Conservation (phyloP, 2,113 vertebrate genomes). For the Ivindomyrus marchei region DNA sequence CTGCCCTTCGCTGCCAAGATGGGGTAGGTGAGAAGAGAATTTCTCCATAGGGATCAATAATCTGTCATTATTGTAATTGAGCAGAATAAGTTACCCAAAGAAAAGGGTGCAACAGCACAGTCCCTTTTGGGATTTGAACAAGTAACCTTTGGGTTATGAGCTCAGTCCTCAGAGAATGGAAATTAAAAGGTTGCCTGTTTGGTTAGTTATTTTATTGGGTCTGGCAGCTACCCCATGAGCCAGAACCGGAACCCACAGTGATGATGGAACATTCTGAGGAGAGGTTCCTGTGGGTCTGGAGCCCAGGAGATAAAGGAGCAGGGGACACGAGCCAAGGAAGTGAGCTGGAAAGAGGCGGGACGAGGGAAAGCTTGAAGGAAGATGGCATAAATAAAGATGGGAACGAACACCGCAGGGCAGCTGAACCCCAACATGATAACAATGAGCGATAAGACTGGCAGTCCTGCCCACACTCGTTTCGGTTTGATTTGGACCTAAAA, state of each 20-base stretch:
- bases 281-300: background rate
- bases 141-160: background rate
- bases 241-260: background rate
- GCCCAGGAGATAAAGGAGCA: background rate
- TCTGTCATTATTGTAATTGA: background rate
- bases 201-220: background rate
- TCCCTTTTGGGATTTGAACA: background rate
- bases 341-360: background rate
- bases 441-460: background rate
- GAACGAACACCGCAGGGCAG: background rate
- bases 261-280: background rate
- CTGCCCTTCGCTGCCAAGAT: background rate
- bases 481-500: background rate
- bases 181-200: background rate
- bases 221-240: background rate
- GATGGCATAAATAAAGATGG: background rate
- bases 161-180: background rate
- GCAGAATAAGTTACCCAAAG: background rate
- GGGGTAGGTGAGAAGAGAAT: background rate
- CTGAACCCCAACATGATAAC: background rate
- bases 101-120: background rate
- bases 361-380: background rate
- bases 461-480: background rate
- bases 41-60: background rate
- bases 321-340: background rate